Evolutionary conservation across 2,888 invertebrate genomes (phyloP).

Genomic region (Opisthograptis luteolata): DNA sequence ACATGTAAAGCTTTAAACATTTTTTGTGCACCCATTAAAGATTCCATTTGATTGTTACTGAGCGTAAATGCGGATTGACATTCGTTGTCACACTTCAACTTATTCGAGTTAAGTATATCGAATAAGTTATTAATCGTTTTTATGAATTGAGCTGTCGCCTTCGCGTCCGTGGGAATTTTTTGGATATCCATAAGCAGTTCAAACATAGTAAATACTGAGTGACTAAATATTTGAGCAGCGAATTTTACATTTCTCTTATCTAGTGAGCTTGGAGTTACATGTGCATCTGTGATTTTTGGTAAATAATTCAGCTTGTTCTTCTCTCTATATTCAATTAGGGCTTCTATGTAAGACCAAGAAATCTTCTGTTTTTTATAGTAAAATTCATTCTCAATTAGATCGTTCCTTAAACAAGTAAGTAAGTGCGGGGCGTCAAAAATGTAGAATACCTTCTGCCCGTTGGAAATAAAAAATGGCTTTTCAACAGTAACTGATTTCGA

Average conservation of each 20-base stretch:
- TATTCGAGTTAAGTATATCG: slow-evolving; percentile 3
- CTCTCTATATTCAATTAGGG: background rate
- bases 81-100: background rate
- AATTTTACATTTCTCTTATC: background rate
- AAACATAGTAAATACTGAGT: background rate
- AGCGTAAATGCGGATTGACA: background rate
- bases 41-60: background rate
- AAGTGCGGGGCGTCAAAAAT: slow-evolving; percentile 7
- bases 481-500: background rate
- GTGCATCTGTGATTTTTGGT: slow-evolving; percentile 2
- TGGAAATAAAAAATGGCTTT: background rate
- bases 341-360: slow-evolving; percentile 6
- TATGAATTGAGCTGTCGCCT: background rate
- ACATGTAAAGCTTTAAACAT: background rate
- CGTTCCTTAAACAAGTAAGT: slow-evolving; percentile 2
- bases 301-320: background rate
- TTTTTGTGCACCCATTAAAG: background rate
- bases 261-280: background rate
- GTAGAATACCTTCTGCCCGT: slow-evolving; percentile 2
- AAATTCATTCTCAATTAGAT: slow-evolving; percentile 3
- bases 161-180: background rate
- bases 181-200: background rate
- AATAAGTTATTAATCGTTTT: slow-evolving; percentile 4
- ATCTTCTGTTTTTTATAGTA: slow-evolving; percentile 1
- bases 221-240: slow-evolving; percentile 6